Conservation (phyloP, 2,888 invertebrate species). For the Epinotia nisella region DNA sequence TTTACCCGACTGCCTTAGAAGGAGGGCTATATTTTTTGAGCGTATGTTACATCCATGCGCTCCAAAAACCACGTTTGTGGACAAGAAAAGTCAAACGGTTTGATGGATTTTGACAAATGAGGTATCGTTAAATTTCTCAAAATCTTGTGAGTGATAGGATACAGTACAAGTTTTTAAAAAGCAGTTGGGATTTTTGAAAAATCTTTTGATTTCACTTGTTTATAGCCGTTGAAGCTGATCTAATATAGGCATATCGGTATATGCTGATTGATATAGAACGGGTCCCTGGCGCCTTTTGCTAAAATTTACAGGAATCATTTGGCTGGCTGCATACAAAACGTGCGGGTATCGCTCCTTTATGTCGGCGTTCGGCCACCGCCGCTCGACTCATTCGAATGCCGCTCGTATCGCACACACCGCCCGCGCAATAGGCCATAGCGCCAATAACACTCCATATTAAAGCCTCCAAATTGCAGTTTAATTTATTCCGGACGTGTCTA, state of each 20-base stretch:
- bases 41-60: no score
- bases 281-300: conserved; percentile 38
- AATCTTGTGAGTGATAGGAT: no score
- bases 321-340: conserved; percentile 72
- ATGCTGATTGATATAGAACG: no score
- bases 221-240: not conserved
- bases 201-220: not conserved
- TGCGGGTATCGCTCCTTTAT: conserved; percentile 68
- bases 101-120: no score
- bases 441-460: conserved; percentile 82
- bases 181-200: no score
- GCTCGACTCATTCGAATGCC: conserved; percentile 74
- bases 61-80: no score
- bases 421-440: conserved; percentile 74
- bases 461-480: conserved; percentile 83
- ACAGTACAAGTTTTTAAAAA: no score
- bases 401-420: conserved; percentile 74
- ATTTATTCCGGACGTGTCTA: conserved; percentile 84
- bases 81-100: no score
- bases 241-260: no score
- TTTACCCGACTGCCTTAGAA: not conserved
- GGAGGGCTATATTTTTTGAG: no score
- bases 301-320: conserved; percentile 54
- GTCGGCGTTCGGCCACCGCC: conserved; percentile 49
- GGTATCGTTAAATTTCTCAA: no score